A percentile compares a stretch with the other conserved stretches of the same genome.
Conservation (phyloP, 2,113 vertebrate genomes). For the Onychostruthus taczanowskii region DNA sequence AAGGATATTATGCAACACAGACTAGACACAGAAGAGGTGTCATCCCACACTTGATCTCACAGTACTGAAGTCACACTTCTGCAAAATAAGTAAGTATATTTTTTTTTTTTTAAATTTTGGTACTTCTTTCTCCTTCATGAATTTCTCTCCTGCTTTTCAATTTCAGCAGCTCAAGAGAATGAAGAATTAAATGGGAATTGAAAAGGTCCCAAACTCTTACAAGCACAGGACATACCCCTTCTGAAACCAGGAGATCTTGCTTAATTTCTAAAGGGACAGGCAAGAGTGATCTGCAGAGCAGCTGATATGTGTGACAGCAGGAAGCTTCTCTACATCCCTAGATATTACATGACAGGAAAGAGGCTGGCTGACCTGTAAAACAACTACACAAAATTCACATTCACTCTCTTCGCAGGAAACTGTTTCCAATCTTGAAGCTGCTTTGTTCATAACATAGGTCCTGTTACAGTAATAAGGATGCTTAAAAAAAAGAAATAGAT, state of each 20-base stretch:
- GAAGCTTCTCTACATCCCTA: not conserved
- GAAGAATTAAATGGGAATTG: not conserved
- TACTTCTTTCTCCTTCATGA: not conserved
- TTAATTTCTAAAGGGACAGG: not conserved
- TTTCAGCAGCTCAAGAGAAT: not conserved
- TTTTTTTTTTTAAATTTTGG: not conserved
- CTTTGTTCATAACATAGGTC: not conserved
- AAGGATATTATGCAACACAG: not conserved
- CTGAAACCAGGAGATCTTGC: not conserved
- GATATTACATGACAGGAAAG: not conserved
- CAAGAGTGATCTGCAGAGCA: not conserved
- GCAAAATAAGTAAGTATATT: not conserved
- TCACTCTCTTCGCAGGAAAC: not conserved
- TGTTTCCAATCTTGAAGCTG: not conserved
- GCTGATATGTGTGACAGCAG: not conserved
- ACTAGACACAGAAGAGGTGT: not conserved
- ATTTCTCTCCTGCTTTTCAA: not conserved
- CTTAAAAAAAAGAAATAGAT: not conserved
- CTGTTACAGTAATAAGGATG: not conserved
- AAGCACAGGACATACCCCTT: not conserved
- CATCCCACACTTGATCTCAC: not conserved
- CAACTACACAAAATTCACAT: not conserved
- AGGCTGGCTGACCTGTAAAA: not conserved
- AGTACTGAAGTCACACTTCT: not conserved
- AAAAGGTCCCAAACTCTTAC: not conserved